These are phyloP conservation scores for Lepidothrix coronata DNA, from an alignment of 2,113 vertebrate genomes.

Conservation along the genomic window DNA sequence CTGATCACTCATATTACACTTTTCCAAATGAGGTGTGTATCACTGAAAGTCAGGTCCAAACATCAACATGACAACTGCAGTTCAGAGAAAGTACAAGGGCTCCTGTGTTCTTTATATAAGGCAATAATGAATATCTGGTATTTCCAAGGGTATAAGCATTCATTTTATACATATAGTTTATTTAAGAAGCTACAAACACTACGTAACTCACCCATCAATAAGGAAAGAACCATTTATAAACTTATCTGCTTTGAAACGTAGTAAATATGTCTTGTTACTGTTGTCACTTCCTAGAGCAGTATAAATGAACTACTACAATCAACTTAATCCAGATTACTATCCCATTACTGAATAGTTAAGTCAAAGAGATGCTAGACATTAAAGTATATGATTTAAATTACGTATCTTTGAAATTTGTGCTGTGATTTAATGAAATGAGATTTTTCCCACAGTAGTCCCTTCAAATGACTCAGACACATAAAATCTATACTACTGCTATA, in stretches of 20 bases:
- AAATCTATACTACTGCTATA: background rate
- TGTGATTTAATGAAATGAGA: slow-evolving; percentile 13
- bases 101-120: background rate
- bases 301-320: background rate
- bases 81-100: background rate
- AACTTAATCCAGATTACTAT: slow-evolving; percentile 37
- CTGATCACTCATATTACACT: background rate
- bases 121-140: background rate
- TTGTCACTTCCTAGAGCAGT: background rate
- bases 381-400: background rate
- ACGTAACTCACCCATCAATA: background rate
- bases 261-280: background rate
- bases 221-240: background rate
- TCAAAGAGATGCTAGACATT: background rate
- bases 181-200: background rate
- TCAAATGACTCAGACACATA: background rate
- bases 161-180: background rate
- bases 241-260: background rate
- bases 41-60: background rate
- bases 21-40: background rate
- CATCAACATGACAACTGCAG: background rate
- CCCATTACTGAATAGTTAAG: background rate
- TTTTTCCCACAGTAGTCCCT: background rate
- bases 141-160: background rate
- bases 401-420: background rate